Percentiles rank a stretch among this genome's conserved stretches.
Conservation (phyloP, 2,797 vertebrate genomes). For the Sternotherus odoratus region DNA sequence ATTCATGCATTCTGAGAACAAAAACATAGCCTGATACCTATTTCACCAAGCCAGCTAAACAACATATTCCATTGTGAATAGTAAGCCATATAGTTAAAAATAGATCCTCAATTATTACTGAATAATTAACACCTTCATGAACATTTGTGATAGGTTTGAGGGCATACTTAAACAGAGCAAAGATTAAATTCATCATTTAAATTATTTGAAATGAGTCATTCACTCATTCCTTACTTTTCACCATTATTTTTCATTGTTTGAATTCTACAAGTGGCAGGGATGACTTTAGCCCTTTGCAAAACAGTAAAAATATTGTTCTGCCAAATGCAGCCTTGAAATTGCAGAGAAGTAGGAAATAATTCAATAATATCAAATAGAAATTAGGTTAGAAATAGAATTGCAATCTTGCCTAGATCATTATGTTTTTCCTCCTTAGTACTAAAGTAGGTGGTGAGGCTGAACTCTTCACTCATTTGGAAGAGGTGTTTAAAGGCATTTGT, state of each 20-base stretch:
- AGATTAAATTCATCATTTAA: not conserved
- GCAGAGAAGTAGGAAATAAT: not conserved
- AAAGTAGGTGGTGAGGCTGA: not conserved
- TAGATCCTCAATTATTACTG: not conserved
- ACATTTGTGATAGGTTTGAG: not conserved
- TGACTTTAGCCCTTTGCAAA: not conserved
- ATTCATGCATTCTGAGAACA: not conserved
- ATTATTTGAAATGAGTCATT: not conserved
- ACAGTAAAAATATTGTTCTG: not conserved
- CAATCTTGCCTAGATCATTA: not conserved
- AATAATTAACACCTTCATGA: not conserved
- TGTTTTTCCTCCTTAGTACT: not conserved
- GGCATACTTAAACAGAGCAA: not conserved
- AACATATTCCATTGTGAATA: not conserved
- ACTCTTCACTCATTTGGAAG: not conserved
- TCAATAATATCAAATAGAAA: not conserved
- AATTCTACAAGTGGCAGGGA: not conserved
- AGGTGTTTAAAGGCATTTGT: not conserved
- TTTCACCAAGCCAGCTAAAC: not conserved
- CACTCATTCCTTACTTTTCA: not conserved
- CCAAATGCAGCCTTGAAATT: not conserved
- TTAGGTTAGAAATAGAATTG: fast-evolving
- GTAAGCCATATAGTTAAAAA: not conserved
- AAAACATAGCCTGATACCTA: not conserved
- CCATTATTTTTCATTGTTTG: not conserved